A percentile compares a stretch with the other conserved stretches of the same genome.
These are phyloP conservation scores for Ara ararauna DNA, from an alignment of 2,797 vertebrate species.

Conservation along the genomic window DNA sequence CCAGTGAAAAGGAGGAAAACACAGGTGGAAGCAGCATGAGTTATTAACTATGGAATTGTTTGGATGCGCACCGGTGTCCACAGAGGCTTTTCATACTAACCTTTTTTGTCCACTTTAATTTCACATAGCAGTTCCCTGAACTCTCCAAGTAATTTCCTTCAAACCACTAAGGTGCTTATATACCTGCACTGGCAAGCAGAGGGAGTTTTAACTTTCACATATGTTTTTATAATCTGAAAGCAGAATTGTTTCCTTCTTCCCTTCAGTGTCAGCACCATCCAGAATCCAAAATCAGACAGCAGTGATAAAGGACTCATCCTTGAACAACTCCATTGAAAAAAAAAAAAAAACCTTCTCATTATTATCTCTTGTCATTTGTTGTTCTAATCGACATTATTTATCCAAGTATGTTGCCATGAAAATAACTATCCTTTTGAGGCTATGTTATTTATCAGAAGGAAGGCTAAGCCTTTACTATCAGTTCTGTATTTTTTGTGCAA, in stretches of 20 bases:
- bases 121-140: neutral
- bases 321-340: neutral
- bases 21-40: fast-evolving
- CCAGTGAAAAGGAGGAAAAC: neutral
- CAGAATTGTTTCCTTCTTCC: neutral
- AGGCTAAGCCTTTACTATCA: neutral
- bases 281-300: neutral
- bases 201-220: neutral
- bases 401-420: neutral
- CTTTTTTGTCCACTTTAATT: neutral
- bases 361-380: neutral
- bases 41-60: neutral
- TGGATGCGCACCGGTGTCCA: neutral
- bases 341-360: neutral
- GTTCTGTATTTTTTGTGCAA: neutral
- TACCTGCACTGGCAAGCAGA: neutral
- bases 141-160: neutral
- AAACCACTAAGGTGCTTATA: neutral
- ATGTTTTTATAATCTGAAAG: neutral
- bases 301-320: neutral
- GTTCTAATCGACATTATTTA: neutral
- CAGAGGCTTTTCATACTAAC: neutral
- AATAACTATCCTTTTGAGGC: neutral
- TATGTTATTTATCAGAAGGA: neutral
- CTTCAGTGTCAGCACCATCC: neutral